These are phyloP conservation scores for Kryptolebias marmoratus DNA, from an alignment of 2,113 vertebrate genomes.

Conservation along the genomic window DNA sequence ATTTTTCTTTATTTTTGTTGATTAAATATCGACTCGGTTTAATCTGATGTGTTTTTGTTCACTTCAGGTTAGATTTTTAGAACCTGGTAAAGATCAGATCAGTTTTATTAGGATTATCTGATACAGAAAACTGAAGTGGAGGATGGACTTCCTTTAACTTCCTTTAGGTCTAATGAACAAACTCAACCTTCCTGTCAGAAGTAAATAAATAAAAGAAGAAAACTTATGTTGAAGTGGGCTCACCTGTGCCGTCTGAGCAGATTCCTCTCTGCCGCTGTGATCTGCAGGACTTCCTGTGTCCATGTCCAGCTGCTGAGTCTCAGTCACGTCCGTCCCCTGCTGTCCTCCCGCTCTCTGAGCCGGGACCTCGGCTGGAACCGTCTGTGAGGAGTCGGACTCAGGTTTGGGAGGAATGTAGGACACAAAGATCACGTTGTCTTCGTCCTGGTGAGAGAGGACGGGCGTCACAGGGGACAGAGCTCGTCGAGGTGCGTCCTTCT, in stretches of 20 bases:
- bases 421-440: conserved; percentile 81
- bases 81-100: too few species aligned
- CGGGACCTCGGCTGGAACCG: neutral
- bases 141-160: too few species aligned
- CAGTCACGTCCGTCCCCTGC: neutral
- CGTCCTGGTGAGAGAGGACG: conserved; percentile 31
- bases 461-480: neutral
- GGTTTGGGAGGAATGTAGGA: conserved; percentile 76
- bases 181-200: too few species aligned
- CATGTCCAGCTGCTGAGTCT: neutral
- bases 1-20: too few species aligned
- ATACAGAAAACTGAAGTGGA: too few species aligned
- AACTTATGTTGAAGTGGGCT: neutral
- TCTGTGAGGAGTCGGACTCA: conserved; percentile 5
- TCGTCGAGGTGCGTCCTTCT: conserved; percentile 9
- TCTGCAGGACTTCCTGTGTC: conserved; percentile 3
- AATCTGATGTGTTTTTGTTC: too few species aligned
- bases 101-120: too few species aligned
- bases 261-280: neutral
- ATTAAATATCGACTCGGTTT: too few species aligned
- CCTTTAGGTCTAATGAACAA: too few species aligned
- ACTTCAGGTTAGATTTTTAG: too few species aligned
- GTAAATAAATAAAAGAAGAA: neutral
- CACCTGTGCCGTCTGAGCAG: conserved; percentile 20
- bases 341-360: neutral